Base-by-base conservation (phyloP, 2,797 vertebrate species). In the Eupleurogrammus muticus region DNA sequence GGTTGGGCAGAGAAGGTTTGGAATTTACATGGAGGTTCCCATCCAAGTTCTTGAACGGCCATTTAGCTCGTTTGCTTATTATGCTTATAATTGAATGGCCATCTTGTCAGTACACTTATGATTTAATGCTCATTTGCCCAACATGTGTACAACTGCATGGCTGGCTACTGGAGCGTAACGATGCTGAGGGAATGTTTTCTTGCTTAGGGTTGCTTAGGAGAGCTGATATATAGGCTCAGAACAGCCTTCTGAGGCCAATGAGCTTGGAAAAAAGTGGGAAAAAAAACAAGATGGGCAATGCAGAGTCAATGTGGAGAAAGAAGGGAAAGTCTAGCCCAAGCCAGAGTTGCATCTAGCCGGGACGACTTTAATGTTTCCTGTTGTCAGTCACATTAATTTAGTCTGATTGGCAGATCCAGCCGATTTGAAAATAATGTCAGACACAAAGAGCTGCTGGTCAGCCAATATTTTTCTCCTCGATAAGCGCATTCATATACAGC, bases 11-110 rank as follows among this genome's bases (percentile, higher is more conserved):
- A 55, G 60, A 48, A 21, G 49, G 72, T 49, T 61, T 49, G 63
- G 66, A 52, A 73, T 74, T 63, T 74, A 76, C 66, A 66, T n/a
- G 13, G 16, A 76, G 54, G 50, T 65, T 77, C 47, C 62, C 57
- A 80, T 71, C 44, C 28, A 57, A 62, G 35, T 66, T 69, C 60
- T 70, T 35, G 32, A 68, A 21, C 51, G 49, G 58, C 46, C 49
- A 52, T 70, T 80, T 63, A 32, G 14, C 23, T 52, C 9, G 7
- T 49, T 46, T 53, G 28, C 14, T 66, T 40, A 19, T 59, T 47
- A 38, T 23, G 35, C 10, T 2, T 60, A 1, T 51, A 59, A 79
- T 9, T 58, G 21, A 77, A 28, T 20, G n/a, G 20, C 32, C 14
- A 64, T 66, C 19, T 51, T 44, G 20, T 13, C 32, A 7, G 36